Conservation (phyloP, 2,888 invertebrate species). For the Heliconius ethilla region DNA sequence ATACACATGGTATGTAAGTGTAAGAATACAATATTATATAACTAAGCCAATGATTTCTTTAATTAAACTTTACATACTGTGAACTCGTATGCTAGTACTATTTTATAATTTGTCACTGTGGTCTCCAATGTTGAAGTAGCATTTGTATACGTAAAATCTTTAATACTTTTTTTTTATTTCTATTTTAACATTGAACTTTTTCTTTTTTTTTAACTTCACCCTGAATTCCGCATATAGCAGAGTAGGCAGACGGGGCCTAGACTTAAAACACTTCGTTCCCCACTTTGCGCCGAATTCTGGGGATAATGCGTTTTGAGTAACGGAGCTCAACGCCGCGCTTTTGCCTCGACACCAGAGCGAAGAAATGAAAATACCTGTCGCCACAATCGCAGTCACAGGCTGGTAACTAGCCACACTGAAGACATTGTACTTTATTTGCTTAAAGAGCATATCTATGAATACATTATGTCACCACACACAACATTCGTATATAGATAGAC, state of each 20-base stretch:
- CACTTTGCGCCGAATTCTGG: too few relatives aligned
- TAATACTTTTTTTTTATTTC: background rate
- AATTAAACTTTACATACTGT: background rate
- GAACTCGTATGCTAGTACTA: background rate
- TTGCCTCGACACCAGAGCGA: too few relatives aligned
- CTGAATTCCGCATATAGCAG: too few relatives aligned
- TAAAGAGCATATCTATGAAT: background rate
- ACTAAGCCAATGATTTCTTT: background rate
- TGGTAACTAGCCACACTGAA: too few relatives aligned
- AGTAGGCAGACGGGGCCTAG: too few relatives aligned
- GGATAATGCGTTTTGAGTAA: too few relatives aligned
- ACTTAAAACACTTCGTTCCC: too few relatives aligned
- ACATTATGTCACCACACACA: background rate
- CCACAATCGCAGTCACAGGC: too few relatives aligned
- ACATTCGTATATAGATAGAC: background rate
- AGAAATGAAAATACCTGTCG: too few relatives aligned
- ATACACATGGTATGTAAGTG: background rate
- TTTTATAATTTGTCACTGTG: background rate
- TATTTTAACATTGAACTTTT: background rate
- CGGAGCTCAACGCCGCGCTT: too few relatives aligned
- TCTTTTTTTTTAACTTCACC: too few relatives aligned
- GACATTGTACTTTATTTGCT: background rate
- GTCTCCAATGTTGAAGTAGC: too few relatives aligned
- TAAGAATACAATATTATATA: background rate
- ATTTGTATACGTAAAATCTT: background rate